Conservation (phyloP, 2,888 invertebrate genomes). For the Leptopilina drosophilae region DNA sequence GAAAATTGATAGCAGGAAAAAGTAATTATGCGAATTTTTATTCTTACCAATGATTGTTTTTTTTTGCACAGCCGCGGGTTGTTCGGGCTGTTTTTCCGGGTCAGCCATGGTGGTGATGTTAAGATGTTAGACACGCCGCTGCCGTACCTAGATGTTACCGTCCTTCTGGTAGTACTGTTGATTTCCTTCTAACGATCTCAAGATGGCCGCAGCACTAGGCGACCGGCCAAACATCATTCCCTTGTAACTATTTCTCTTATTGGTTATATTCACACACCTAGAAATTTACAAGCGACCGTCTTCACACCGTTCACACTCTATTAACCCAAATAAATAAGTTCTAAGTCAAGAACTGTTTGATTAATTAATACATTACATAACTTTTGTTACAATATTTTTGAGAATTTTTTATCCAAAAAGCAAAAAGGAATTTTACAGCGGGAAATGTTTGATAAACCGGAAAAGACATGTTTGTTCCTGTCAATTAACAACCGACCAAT, state of each 20-base stretch:
- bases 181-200: slow-evolving; percentile 77
- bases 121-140: slow-evolving; percentile 77
- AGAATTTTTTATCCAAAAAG: too few relatives aligned
- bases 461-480: background rate
- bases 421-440: too few relatives aligned
- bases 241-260: slow-evolving; percentile 60
- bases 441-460: background rate
- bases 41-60: slow-evolving; percentile 59
- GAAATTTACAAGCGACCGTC: too few relatives aligned
- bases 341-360: too few relatives aligned
- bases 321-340: too few relatives aligned
- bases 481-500: background rate
- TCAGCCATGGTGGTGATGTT: slow-evolving; percentile 95
- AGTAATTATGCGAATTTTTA: background rate
- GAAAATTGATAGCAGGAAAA: background rate
- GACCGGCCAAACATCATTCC: slow-evolving; percentile 68
- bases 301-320: too few relatives aligned
- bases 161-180: slow-evolving; percentile 78
- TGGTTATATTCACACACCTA: slow-evolving; percentile 48
- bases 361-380: too few relatives aligned
- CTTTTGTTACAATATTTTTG: too few relatives aligned
- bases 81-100: slow-evolving; percentile 91
- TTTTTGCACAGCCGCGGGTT: slow-evolving; percentile 69
- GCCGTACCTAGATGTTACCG: slow-evolving; percentile 79
- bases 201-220: slow-evolving; percentile 75